Evolutionary conservation across 2,888 invertebrate genomes (phyloP), one percentile per base, ranked within the genome.

Genomic region (Pilophorus perplexus): DNA sequence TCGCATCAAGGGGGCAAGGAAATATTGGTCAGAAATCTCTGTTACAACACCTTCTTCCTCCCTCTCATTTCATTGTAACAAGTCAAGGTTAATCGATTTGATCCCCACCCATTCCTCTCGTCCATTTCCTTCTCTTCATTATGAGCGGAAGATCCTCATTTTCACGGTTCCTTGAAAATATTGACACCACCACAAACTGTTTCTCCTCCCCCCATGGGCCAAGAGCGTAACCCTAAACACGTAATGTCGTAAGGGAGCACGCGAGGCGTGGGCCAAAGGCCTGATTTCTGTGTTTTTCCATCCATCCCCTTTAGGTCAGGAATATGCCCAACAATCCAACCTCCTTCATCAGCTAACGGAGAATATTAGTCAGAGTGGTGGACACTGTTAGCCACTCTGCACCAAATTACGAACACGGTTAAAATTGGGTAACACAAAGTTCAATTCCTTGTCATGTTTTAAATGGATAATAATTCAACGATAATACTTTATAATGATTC

Each of bases 91-190:
- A 52, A 52, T 52, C 52, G 52, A 52, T 28, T 14, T 1, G 28
- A 52, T 52, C 28, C 2, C 10, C 25, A 25, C 28, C 52, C 3
- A 14, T 4, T 52, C 52, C 1, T 10, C 52, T 28, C 28, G 27
- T 5, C 28, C n/a, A 3, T 6, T 10, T 44, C 52, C 52, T 10
- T 52, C 28, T 28, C 28, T 52, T 28, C 42, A 40, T 59, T 59
- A 59, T 42, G 42, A 40, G 28, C 28, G 52, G 27, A 52, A 28
- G 52, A 52, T 52, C 4, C 52, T 52, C 28, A 28, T 52, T 52
- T 52, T 52, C 52, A 16, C 52, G 28, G 52, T 42, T 59, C 27
- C 59, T 40, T 59, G 59, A 42, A 42, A 42, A 59, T 59, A 59
- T 59, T 59, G 59, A 59, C 23, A 59, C 59, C 42, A 23, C 52